Evolutionary conservation across 2,888 invertebrate species (phyloP), one percentile per base, ranked within the genome.

Genomic region (Stegophylla sp.): DNA sequence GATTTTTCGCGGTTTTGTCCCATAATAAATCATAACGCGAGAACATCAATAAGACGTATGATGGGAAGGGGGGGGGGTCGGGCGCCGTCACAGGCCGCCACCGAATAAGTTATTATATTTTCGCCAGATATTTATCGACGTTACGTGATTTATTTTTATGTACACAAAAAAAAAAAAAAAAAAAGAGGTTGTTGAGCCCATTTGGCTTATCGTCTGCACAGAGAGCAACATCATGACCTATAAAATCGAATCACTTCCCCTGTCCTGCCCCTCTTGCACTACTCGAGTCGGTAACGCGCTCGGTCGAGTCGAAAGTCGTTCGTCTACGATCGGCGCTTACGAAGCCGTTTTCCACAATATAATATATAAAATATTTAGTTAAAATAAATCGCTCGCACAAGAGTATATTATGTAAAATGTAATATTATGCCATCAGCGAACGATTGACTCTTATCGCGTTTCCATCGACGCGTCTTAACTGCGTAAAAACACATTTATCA

Each of bases 201-300:
- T 67, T 69, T 59, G 48, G 59, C 34, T 59, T 77, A 48, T 69
- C 53, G 63, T 77, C n/a, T n/a, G n/a, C n/a, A n/a, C n/a, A n/a
- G n/a, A n/a, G n/a, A n/a, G n/a, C 43, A 3, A 5, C 7, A 28
- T 56, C 67, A 59, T 23, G 28, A 48, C 20, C 28, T 77, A 69
- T 76, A 48, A 67, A 63, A 59, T n/a, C 56, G 0, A 59, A 69
- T 17, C 20, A 23, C 67, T 69, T 77, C 23, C 9, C n/a, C 41
- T n/a, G 66, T 26, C 26, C n/a, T 41, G 15, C 12, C n/a, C n/a
- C n/a, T n/a, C n/a, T n/a, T n/a, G n/a, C n/a, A n/a, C n/a, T n/a
- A 51, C 51, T 69, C 9, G n/a, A 20, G 17, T 74, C n/a, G 20
- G 45, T 45, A 17, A 41, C n/a, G 7, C n/a, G 41, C 13, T 66